Percentiles rank a stretch among this genome's conserved stretches.
Evolutionary conservation across 2,797 vertebrate genomes (phyloP).

Genomic region (Melopsittacus undulatus): DNA sequence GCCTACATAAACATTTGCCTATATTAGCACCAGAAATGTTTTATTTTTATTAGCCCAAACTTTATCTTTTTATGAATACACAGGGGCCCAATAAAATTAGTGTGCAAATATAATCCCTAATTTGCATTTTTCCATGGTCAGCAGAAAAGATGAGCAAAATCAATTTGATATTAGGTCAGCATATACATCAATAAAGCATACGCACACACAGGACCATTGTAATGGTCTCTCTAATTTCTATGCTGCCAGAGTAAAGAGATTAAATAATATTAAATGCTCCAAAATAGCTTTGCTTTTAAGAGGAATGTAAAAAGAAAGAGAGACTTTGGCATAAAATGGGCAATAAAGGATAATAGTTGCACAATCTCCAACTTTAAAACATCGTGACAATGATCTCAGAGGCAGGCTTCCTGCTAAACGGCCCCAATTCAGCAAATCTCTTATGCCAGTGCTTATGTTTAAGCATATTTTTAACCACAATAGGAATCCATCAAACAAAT

Average conservation of each 20-base stretch:
- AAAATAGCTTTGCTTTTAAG: conserved; percentile 56
- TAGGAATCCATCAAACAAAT: not conserved
- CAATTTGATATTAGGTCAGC: conserved; percentile 91
- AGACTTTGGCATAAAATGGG: conserved; percentile 49
- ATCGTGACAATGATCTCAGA: conserved; percentile 12
- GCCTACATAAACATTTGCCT: conserved; percentile 81
- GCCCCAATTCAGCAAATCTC: not conserved
- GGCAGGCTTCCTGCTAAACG: not conserved
- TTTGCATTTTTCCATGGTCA: conserved; percentile 92
- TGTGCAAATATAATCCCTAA: conserved; percentile 86
- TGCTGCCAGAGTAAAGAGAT: conserved; percentile 55
- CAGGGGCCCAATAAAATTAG: conserved; percentile 85
- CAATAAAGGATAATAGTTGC: conserved; percentile 48
- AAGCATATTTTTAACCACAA: not conserved
- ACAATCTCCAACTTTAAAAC: conserved; percentile 30
- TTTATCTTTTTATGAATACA: conserved; percentile 80
- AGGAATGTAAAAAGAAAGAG: conserved; percentile 56
- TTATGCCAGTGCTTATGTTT: not conserved
- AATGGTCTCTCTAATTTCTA: conserved; percentile 70
- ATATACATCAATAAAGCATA: conserved; percentile 86
- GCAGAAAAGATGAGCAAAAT: conserved; percentile 85
- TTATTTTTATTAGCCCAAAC: conserved; percentile 87
- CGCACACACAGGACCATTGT: conserved; percentile 77
- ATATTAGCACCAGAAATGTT: conserved; percentile 79
- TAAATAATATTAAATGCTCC: conserved; percentile 64